These are phyloP conservation scores for Panurus biarmicus DNA, from an alignment of 2,113 vertebrate genomes.

Conservation along the genomic window DNA sequence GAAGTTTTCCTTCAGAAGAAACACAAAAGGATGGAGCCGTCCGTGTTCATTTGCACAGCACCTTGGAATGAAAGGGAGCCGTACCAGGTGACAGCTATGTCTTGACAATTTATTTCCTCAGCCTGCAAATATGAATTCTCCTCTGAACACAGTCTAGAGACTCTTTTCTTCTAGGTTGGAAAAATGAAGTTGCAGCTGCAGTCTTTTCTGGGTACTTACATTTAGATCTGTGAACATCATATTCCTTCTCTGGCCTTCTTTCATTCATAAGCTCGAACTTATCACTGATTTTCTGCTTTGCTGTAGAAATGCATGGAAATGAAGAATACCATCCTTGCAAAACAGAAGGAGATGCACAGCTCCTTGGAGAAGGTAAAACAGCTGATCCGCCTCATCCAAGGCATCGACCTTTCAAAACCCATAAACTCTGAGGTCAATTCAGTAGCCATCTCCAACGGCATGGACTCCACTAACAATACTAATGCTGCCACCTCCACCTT, in stretches of 20 bases:
- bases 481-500: conserved; percentile 71
- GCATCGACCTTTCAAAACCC: conserved; percentile 88
- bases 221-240: background rate
- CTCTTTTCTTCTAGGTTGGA: background rate
- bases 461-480: conserved; percentile 75
- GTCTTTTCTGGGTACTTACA: background rate
- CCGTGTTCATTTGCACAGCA: background rate
- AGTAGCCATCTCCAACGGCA: conserved; percentile 76
- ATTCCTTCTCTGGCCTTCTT: background rate
- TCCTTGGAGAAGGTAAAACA: conserved; percentile 96
- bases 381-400: conserved; percentile 94
- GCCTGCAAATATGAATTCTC: background rate
- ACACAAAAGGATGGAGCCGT: background rate
- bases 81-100: background rate
- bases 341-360: conserved; percentile 96
- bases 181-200: background rate
- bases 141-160: background rate
- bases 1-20: background rate
- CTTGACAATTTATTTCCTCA: background rate
- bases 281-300: conserved; percentile 2
- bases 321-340: conserved; percentile 92
- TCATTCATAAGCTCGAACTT: background rate
- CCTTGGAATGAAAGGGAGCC: background rate
- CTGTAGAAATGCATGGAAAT: conserved; percentile 98
- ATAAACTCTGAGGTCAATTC: conserved; percentile 79